Evolutionary conservation across 2,888 invertebrate species (phyloP).

Genomic region (Aspidiotus destructor): DNA sequence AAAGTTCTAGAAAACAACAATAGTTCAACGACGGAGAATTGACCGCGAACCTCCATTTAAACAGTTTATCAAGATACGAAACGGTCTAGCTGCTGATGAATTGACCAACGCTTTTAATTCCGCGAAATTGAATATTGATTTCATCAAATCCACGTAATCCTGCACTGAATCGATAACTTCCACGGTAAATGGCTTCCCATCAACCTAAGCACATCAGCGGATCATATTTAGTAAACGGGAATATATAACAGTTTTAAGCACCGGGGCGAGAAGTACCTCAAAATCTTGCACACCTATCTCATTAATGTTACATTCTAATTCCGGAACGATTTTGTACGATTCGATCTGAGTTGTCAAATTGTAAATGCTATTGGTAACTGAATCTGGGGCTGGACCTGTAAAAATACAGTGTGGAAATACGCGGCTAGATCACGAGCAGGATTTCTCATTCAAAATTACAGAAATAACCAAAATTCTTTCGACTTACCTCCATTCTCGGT

Average conservation of each 20-base stretch:
- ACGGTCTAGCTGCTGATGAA: conserved; percentile 56
- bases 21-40: not conserved
- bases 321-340: conserved; percentile 69
- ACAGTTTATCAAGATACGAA: conserved; percentile 81
- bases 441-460: not conserved
- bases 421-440: not conserved
- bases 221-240: not conserved
- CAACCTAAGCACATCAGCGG: conserved; percentile 48
- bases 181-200: conserved; percentile 63
- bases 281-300: conserved; percentile 59
- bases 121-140: conserved; percentile 89
- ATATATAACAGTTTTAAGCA: too few relatives aligned
- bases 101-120: conserved; percentile 63
- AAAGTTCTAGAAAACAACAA: not conserved
- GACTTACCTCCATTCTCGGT: conserved; percentile 76
- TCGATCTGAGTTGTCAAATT: conserved; percentile 66
- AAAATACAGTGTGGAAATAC: not conserved
- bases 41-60: conserved; percentile 76
- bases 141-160: conserved; percentile 84
- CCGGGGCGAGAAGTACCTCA: conserved; percentile 45
- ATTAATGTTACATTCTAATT: conserved; percentile 64
- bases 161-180: conserved; percentile 84
- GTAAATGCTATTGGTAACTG: conserved; percentile 78
- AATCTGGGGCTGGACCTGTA: conserved; percentile 79
- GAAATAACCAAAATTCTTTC: not conserved